Conservation (phyloP, 2,888 invertebrate genomes). For the Celastrina argiolus region DNA sequence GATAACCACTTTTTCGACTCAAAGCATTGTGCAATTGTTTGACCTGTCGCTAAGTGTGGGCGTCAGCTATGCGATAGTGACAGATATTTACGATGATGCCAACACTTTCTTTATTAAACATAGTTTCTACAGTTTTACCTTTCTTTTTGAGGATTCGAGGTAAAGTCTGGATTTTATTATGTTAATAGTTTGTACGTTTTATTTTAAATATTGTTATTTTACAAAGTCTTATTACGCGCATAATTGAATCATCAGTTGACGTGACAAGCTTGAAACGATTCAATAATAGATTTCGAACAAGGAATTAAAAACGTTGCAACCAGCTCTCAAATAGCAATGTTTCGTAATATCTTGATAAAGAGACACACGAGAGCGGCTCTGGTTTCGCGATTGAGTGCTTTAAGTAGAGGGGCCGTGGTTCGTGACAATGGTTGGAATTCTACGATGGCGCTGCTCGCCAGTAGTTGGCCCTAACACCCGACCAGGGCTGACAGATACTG, state of each 20-base stretch:
- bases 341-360: slow-evolving; percentile 44
- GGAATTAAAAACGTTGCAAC: slow-evolving; percentile 15
- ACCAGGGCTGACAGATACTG: neutral
- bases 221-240: no score
- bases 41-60: slow-evolving; percentile 48
- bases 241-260: no score
- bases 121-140: slow-evolving; percentile 13
- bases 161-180: neutral
- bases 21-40: slow-evolving; percentile 57
- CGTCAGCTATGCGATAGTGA: slow-evolving; percentile 49
- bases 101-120: slow-evolving; percentile 20
- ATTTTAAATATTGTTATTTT: neutral
- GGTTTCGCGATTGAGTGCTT: slow-evolving; percentile 28
- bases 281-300: neutral
- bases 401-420: slow-evolving; percentile 41
- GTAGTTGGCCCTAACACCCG: slow-evolving; percentile 32
- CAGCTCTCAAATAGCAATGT: slow-evolving; percentile 29
- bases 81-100: slow-evolving; percentile 46
- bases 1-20: slow-evolving; percentile 49
- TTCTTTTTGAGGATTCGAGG: neutral
- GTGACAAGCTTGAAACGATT: no score
- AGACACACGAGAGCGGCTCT: slow-evolving; percentile 45
- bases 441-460: slow-evolving; percentile 42
- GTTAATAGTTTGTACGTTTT: neutral
- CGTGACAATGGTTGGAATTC: slow-evolving; percentile 64